Evolutionary conservation across 2,888 invertebrate genomes (phyloP).

Genomic region (Stenodera caucasica): DNA sequence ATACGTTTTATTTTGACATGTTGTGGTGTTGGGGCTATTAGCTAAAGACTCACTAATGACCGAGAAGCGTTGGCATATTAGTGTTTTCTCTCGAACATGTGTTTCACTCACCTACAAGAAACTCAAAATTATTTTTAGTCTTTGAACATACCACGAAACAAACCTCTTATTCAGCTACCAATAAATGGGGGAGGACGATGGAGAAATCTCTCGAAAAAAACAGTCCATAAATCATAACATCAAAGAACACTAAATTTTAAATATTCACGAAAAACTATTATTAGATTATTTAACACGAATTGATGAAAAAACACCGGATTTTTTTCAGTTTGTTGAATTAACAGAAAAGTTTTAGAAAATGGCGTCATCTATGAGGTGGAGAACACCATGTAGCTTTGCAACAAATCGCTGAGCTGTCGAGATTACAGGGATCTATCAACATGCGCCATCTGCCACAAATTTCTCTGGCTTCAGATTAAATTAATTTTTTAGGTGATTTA

Average conservation of each 20-base stretch:
- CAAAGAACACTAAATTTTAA: background rate
- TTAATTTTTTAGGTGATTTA: no score
- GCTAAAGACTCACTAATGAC: conserved; percentile 51
- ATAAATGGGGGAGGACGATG: background rate
- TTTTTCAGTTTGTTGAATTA: no score
- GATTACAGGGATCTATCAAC: no score
- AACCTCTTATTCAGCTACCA: conserved; percentile 35
- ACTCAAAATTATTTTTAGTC: conserved; percentile 37
- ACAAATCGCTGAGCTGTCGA: no score
- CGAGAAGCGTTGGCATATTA: conserved; percentile 49
- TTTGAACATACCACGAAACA: conserved; percentile 35
- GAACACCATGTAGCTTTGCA: no score
- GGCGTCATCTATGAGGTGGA: no score
- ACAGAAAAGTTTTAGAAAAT: no score
- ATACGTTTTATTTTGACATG: conserved; percentile 56
- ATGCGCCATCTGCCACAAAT: no score
- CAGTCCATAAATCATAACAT: background rate
- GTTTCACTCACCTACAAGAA: conserved; percentile 18
- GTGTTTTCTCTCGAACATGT: conserved; percentile 42
- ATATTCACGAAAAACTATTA: no score
- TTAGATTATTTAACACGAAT: no score
- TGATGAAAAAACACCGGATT: no score
- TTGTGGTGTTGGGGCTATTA: conserved; percentile 55
- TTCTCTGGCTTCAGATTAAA: no score
- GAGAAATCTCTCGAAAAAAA: background rate